Evolutionary conservation across 2,113 vertebrate genomes (phyloP).

Genomic region (Oreotrochilus melanogaster): DNA sequence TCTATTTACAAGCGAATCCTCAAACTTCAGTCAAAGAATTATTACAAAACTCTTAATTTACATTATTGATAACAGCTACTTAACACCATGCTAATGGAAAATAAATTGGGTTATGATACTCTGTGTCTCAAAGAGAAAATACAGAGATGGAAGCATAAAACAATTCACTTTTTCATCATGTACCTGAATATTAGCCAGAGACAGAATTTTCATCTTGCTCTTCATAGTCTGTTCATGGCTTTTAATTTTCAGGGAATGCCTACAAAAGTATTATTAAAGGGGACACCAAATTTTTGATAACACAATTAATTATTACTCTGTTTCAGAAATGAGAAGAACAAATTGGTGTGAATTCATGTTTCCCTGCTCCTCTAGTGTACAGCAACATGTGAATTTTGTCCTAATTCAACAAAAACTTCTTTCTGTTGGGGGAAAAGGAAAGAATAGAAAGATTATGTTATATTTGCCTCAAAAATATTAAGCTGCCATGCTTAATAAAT

Average conservation of each 20-base stretch:
- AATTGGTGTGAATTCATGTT: not conserved
- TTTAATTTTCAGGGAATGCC: not conserved
- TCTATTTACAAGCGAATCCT: not conserved
- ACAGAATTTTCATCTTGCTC: not conserved
- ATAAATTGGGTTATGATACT: not conserved
- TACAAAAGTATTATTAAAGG: not conserved
- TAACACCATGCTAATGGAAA: not conserved
- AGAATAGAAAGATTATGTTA: not conserved
- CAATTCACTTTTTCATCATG: not conserved
- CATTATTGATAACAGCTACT: not conserved
- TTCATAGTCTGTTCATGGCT: not conserved
- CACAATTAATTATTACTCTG: not conserved
- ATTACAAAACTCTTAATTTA: not conserved
- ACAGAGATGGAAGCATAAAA: not conserved
- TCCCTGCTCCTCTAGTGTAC: not conserved
- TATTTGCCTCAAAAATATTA: slow-evolving; percentile 39
- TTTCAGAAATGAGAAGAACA: not conserved
- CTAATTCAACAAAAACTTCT: not conserved
- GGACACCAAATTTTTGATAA: not conserved
- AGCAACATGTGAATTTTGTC: not conserved
- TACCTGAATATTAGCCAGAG: not conserved
- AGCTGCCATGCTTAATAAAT: not conserved
- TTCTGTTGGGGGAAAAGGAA: not conserved
- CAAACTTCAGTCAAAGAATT: not conserved
- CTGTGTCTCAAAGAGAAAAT: not conserved